phyloP scores from a whole-genome alignment of 2,888 invertebrate species.

The Scaptomyza cyrtandrae region DNA sequence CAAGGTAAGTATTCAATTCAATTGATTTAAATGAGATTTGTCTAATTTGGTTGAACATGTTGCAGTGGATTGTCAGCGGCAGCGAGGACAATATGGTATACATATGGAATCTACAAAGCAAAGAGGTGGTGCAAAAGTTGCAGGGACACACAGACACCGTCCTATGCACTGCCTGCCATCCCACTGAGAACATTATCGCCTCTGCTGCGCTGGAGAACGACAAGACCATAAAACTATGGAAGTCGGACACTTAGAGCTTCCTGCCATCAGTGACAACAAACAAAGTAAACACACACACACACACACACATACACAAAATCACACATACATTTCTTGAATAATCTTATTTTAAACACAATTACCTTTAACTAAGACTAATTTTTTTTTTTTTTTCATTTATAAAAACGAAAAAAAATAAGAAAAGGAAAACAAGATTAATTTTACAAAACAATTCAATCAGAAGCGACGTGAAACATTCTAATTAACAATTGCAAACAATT shows the following conservation, averaged over 20 bases:
- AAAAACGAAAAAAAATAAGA: conserved; percentile 2
- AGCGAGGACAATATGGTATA: conserved; percentile 99
- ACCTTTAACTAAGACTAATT: conserved; percentile 13
- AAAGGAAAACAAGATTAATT: conserved; percentile 17
- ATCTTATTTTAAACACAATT: conserved; percentile 49
- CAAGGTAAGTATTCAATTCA: conserved; percentile 88
- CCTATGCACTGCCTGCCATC: conserved; percentile 99
- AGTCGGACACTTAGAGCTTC: conserved; percentile 92
- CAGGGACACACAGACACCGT: conserved; percentile 98
- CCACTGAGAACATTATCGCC: conserved; percentile 99
- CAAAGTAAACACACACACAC: conserved; percentile 15
- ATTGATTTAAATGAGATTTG: background rate
- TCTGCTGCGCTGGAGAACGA: conserved; percentile 99
- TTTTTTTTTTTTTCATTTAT: conserved; percentile 36
- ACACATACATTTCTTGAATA: conserved; percentile 50
- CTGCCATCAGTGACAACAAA: conserved; percentile 2
- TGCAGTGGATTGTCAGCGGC: conserved; percentile 99
- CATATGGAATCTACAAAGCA: conserved; percentile 99
- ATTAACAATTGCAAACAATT: conserved; percentile 18
- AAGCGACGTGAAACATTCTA: conserved; percentile 39
- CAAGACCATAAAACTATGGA: conserved; percentile 99
- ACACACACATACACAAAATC: conserved; percentile 17
- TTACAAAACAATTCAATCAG: conserved; percentile 7
- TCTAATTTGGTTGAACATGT: background rate
- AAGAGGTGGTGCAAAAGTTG: conserved; percentile 99